Evolutionary conservation across 2,797 vertebrate genomes (phyloP), one percentile per base, ranked within the genome.

Genomic region (Amazonetta brasiliensis): DNA sequence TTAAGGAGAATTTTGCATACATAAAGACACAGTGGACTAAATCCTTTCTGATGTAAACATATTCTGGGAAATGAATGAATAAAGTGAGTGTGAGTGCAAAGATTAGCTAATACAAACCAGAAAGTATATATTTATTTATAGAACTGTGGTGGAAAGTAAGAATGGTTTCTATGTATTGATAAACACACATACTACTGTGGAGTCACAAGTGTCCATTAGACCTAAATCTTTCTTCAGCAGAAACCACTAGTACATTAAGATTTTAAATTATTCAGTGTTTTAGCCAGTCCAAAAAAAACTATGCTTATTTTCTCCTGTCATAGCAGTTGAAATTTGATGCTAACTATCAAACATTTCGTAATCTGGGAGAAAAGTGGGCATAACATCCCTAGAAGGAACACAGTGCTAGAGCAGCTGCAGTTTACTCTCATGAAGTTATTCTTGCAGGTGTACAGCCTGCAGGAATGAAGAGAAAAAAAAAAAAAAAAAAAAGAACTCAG

Each of bases 321-420:
- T 8, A 28, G 77, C 72, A 75, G 20, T 64, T 75, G 33, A 88
- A 72, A 39, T 48, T 62, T 19, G 41, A 43, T 35, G 55, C 7
- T 63, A 56, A 58, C 91, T 95, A 66, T 89, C 12, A 18, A 56
- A 68, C 33, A 46, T 55, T 72, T 87, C 72, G 77, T 80, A 89
- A 58, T 73, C 58, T 44, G 37, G 79, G 87, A 95, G 86, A 94
- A 87, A 44, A 58, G n/a, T 48, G 13, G 33, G 48, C 22, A 31
- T 75, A 60, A 22, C n/a, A 12, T n/a, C 69, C 66, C 52, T 39
- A 46, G 30, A 72, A 58, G 43, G 30, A 88, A 76, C 37, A 30
- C 13, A 69, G 8, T 50, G 67, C 41, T 52, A 76, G 39, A 81
- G 19, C 33, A 48, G 68, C 64, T 94, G 75, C 52, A 82, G 73